Conservation (phyloP, 2,888 invertebrate genomes). For the Aspidiotus destructor region DNA sequence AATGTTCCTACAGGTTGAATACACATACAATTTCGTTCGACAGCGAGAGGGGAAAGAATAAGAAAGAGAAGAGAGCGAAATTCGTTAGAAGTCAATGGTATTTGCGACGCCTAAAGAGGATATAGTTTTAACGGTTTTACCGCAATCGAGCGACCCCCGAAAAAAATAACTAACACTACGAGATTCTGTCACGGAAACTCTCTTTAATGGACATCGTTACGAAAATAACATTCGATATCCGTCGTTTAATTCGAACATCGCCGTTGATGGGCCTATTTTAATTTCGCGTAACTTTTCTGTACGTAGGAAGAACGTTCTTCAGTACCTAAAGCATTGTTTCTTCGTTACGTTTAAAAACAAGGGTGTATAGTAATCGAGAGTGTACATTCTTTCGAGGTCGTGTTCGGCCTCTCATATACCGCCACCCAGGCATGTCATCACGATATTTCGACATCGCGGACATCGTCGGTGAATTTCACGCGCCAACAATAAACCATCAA, state of each 20-base stretch:
- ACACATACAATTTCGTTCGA: not conserved
- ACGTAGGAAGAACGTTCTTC: too few relatives aligned
- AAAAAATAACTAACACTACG: not conserved
- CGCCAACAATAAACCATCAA: too few relatives aligned
- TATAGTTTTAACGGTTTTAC: slow-evolving; percentile 27
- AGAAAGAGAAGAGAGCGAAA: slow-evolving; percentile 3
- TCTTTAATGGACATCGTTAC: slow-evolving; percentile 3
- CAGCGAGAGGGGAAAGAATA: not conserved
- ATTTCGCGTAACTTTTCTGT: too few relatives aligned
- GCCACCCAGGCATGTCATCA: too few relatives aligned
- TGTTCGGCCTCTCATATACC: too few relatives aligned
- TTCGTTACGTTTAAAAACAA: too few relatives aligned
- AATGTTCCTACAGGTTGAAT: slow-evolving; percentile 8
- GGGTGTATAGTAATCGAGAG: too few relatives aligned
- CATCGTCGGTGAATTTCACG: too few relatives aligned
- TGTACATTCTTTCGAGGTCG: too few relatives aligned
- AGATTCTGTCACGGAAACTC: not conserved
- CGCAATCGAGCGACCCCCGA: not conserved
- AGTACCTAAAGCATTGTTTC: too few relatives aligned
- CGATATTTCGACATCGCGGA: too few relatives aligned
- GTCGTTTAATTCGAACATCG: not conserved
- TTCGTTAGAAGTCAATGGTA: slow-evolving; percentile 15
- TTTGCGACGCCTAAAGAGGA: slow-evolving; percentile 16
- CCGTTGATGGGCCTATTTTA: too few relatives aligned
- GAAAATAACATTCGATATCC: slow-evolving; percentile 2